Evolutionary conservation across 2,113 vertebrate genomes (phyloP).

Genomic region (Theristicus caerulescens): DNA sequence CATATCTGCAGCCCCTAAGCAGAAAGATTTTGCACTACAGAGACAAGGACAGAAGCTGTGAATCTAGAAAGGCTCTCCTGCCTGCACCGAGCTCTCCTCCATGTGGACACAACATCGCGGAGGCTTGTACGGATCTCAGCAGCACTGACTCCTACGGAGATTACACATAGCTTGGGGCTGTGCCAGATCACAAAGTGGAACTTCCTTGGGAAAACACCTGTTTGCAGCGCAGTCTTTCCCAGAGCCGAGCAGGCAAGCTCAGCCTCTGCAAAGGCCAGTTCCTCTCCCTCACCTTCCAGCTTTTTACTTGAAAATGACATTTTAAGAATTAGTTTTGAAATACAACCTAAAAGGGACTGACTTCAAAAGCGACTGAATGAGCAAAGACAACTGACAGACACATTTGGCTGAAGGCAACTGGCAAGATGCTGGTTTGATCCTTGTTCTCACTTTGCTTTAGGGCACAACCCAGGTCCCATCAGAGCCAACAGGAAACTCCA

Average conservation of each 20-base stretch:
- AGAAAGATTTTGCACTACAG: neutral
- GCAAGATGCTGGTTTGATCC: constrained; percentile 6
- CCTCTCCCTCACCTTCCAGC: neutral
- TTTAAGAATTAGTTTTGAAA: constrained; percentile 9
- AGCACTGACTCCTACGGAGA: rapidly evolving
- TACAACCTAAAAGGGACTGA: neutral
- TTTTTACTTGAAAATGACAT: neutral
- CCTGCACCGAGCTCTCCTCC: neutral
- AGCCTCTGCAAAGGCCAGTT: neutral
- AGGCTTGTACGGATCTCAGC: neutral
- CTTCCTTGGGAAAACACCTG: constrained; percentile 15
- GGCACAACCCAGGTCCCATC: neutral
- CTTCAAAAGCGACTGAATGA: constrained; percentile 15
- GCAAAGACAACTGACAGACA: constrained; percentile 9
- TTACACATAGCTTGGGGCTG: neutral
- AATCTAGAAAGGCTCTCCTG: neutral
- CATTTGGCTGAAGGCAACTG: constrained; percentile 14
- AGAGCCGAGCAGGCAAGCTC: neutral
- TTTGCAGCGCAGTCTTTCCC: neutral
- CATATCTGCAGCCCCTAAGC: neutral
- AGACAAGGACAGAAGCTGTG: neutral
- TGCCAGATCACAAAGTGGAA: neutral
- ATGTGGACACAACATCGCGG: rapidly evolving
- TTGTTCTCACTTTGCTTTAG: constrained; percentile 15
- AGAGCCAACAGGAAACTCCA: constrained; percentile 32